Evolutionary conservation across 2,888 invertebrate species (phyloP).

Genomic region (Ditylenchus weischeri): DNA sequence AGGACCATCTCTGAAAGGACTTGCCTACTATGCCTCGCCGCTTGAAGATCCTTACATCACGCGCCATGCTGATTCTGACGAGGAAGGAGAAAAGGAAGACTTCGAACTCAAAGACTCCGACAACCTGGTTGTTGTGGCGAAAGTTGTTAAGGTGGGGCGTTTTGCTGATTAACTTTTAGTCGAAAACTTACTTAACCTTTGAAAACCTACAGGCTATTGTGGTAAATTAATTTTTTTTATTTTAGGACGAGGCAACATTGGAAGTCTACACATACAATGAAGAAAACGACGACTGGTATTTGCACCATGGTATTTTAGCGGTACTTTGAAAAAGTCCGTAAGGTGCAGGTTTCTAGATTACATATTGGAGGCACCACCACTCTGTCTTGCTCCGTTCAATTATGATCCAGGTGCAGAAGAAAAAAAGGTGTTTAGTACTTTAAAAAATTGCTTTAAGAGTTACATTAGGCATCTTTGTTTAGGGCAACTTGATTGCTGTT

Average conservation of each 20-base stretch:
- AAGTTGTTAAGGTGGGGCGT: slow-evolving; percentile 79
- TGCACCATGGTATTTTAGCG: slow-evolving; percentile 70
- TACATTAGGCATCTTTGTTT: background rate
- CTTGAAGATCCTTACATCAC: slow-evolving; percentile 54
- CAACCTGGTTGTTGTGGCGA: slow-evolving; percentile 81
- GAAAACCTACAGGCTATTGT: background rate
- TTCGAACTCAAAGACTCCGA: slow-evolving; percentile 82
- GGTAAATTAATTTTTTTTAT: background rate
- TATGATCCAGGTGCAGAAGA: slow-evolving; percentile 74
- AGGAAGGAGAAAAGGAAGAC: slow-evolving; percentile 69
- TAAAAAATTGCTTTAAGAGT: slow-evolving; percentile 19
- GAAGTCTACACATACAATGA: slow-evolving; percentile 77
- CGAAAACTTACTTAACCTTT: background rate
- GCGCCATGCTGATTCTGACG: slow-evolving; percentile 44
- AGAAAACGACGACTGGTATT: slow-evolving; percentile 80
- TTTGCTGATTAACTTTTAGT: slow-evolving; percentile 64
- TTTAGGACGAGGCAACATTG: slow-evolving; percentile 46
- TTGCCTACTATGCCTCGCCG: slow-evolving; percentile 46
- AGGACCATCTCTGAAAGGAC: slow-evolving; percentile 43
- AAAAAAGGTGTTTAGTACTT: slow-evolving; percentile 24
- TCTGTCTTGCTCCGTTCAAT: slow-evolving; percentile 73
- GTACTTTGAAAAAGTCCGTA: no score
- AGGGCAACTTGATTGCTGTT: slow-evolving; percentile 81
- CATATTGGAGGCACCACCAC: slow-evolving; percentile 79
- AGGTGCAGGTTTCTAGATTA: slow-evolving; percentile 64